phyloP scores from a whole-genome alignment of 2,113 vertebrate species.

The Myiopsitta monachus region DNA sequence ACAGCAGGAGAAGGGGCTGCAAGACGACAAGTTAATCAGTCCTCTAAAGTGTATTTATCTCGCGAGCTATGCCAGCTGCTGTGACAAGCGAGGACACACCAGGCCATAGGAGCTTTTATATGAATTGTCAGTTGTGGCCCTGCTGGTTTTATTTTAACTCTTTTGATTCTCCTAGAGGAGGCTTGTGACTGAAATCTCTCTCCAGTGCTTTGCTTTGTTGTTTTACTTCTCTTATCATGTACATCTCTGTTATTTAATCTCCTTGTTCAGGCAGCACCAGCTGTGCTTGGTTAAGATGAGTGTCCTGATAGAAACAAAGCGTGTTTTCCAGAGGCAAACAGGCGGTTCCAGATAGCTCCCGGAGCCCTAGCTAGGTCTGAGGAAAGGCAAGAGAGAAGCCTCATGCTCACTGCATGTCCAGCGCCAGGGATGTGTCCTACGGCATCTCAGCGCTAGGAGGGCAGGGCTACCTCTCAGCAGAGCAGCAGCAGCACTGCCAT shows the following conservation, averaged over 20 bases:
- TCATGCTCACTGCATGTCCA: rapidly evolving
- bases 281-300: neutral
- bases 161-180: slow-evolving; percentile 1
- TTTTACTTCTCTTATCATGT: neutral
- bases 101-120: neutral
- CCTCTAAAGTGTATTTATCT: slow-evolving; percentile 41
- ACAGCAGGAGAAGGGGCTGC: slow-evolving; percentile 18
- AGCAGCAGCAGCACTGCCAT: neutral
- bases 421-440: neutral
- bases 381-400: neutral
- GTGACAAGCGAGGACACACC: slow-evolving; percentile 20
- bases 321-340: neutral
- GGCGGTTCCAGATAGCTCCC: neutral
- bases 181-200: neutral
- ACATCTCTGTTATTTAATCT: slow-evolving; percentile 21
- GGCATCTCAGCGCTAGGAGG: rapidly evolving
- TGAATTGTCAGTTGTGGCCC: neutral
- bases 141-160: slow-evolving; percentile 44
- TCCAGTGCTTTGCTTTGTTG: neutral
- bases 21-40: slow-evolving; percentile 15
- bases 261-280: neutral
- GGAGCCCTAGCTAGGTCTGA: neutral
- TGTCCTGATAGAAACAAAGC: neutral
- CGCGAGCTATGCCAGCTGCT: neutral
- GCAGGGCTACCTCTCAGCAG: neutral